phyloP scores from a whole-genome alignment of 2,797 vertebrate genomes.

The Bucorvus abyssinicus region DNA sequence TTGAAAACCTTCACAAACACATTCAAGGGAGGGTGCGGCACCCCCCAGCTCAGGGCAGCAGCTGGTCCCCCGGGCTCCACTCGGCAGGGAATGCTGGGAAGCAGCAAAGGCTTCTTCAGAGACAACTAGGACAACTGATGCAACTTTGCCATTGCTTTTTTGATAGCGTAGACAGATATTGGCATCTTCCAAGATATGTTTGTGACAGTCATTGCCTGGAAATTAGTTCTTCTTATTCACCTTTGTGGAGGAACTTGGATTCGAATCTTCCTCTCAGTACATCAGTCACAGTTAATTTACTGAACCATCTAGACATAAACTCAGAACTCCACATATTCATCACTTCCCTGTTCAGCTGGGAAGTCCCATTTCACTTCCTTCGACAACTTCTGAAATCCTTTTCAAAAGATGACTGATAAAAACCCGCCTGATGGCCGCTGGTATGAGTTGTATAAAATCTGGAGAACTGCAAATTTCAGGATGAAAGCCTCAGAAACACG shows the following conservation, averaged over 20 bases:
- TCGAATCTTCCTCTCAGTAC: too few relatives aligned
- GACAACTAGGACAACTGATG: too few relatives aligned
- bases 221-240: too few relatives aligned
- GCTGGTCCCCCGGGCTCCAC: not conserved
- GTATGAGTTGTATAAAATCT: accelerated
- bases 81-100: not conserved
- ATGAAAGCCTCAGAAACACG: not conserved
- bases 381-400: not conserved
- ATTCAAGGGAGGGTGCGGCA: not conserved
- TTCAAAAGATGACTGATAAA: not conserved
- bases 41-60: not conserved
- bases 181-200: too few relatives aligned
- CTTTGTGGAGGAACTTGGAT: too few relatives aligned
- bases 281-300: too few relatives aligned
- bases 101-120: not conserved
- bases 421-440: not conserved
- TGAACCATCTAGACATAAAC: too few relatives aligned
- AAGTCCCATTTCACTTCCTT: not conserved
- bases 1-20: not conserved
- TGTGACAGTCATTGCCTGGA: too few relatives aligned
- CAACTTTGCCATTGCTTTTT: too few relatives aligned
- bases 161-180: too few relatives aligned
- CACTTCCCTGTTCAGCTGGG: not conserved
- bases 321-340: not conserved
- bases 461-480: not conserved